Base-by-base conservation (phyloP, 2,113 vertebrate genomes). In the Scartelaos histophorus region DNA sequence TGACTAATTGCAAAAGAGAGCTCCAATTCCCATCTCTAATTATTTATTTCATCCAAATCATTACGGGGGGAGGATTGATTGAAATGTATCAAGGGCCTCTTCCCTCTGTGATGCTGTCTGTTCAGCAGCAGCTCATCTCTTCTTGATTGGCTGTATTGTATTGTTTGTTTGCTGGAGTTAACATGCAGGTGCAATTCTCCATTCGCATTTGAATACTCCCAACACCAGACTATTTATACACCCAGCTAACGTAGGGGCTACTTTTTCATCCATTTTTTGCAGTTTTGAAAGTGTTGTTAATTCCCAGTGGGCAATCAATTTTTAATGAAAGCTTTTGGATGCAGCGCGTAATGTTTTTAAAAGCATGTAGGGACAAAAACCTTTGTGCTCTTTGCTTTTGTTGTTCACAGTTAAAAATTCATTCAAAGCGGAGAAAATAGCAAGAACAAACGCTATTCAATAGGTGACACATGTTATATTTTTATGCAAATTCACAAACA, bases 1-100 rank as follows among this genome's bases (percentile, higher is more conserved):
- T 86, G 78, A 85, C 82, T 90, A 90, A 90, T 90, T 92, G 88
- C 89, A 85, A 85, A 12, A 81, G 87, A 89, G 88, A 83, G 83
- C 78, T 84, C 58, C 83, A 91, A 90, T 84, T 90, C 89, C 90
- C 92, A 80, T 56, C 74, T 86, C 91, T 92, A 87, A 90, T 91
- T 88, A 91, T 92, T 91, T 90, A 90, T 83, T 88, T 87, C 78
- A 80, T 73, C 78, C 65, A 85, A 87, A 88, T 86, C 69, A 82
- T 87, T 78, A 83, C 73, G 84, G 70, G 66, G 75, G 74, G 60
- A 73, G 71, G 85, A 87, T 69, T 87, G 70, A 89, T 82, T 78
- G 76, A 86, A 88, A 78, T 72, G 53, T 78, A 79, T 74, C 58
- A 58, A 73, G 3, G 49, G 45, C 53, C 38, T 62, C 19, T 64